Base-by-base conservation (phyloP, 2,797 vertebrate genomes). In the Sebastes oblongus region DNA sequence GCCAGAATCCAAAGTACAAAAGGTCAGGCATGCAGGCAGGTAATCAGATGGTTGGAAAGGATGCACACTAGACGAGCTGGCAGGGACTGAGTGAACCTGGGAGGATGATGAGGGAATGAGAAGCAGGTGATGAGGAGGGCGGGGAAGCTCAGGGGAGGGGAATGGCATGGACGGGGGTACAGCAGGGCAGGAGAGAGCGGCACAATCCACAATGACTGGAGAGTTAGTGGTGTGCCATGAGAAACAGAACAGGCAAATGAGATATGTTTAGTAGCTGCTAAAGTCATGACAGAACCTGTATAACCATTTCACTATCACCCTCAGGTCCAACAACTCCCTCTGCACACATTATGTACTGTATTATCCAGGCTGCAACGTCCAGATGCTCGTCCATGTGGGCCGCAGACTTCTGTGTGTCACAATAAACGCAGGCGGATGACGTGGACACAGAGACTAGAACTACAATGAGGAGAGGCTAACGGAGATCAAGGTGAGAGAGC, bases 371-470 rank as follows among this genome's bases (percentile, higher is more conserved):
- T 8, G 42, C 16, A 46, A 46, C 42, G 16, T 46, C 16, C 6
- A 6, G 42, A 82, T 65, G 83, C 70, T 78, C 32, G 46, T 91
- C 90, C 90, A 91, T 91, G 91, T 93, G 92, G 82, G 61, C 71
- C 34, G 4, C 85, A 83, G 70, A 84, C 79, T 56, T 65, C 71
- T 52, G 66, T 58, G 78, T 81, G 80, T 88, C 88, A 42, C 24
- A 55, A 46, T n/a, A 24, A 87, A 67, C 67, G 73, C 80, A 32
- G 58, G 66, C 71, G 56, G 65, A 34, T 32, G 74, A 77, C 34
- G 75, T 4, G 13, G 50, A 73, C 34, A 29, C 52, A 61, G 34
- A 65, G 24, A 77, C 24, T 39, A 62, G 4, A 65, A 71, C 39
- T 16, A 56, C 42, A 71, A 13, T 36, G 8, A 16, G 5, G 46